These are phyloP conservation scores for Grammomys dolichurus DNA, from an alignment of 2,113 vertebrate species.

Conservation along the genomic window DNA sequence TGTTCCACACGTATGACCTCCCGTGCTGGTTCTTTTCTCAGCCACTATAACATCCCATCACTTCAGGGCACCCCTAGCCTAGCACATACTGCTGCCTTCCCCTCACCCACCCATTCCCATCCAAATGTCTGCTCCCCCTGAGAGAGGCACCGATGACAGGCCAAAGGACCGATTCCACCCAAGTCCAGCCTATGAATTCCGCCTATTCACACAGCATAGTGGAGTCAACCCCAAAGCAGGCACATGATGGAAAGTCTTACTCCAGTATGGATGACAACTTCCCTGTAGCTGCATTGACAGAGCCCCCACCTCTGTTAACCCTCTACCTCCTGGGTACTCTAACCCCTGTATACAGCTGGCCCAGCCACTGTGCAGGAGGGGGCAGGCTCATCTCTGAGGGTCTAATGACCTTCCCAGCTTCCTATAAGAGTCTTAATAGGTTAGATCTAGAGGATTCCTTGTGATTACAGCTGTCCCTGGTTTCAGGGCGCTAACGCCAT, in stretches of 20 bases:
- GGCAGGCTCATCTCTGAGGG: background rate
- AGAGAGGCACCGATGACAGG: background rate
- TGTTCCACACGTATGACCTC: fast-evolving
- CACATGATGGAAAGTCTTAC: background rate
- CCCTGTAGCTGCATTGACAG: background rate
- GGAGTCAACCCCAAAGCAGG: background rate
- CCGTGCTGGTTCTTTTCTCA: fast-evolving
- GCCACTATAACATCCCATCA: background rate
- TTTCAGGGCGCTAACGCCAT: background rate
- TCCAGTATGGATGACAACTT: background rate
- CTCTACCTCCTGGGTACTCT: background rate
- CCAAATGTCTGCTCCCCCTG: background rate
- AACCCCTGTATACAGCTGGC: no score
- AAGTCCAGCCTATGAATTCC: background rate
- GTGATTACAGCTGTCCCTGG: background rate
- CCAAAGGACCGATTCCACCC: background rate
- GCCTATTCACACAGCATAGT: background rate
- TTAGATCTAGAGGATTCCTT: background rate
- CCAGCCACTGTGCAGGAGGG: background rate
- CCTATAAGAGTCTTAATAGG: background rate
- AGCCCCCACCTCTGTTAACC: background rate
- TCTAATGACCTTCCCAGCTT: no score
- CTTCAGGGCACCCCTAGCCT: fast-evolving
- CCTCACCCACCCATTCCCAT: background rate
- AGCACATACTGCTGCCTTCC: background rate